phyloP scores from a whole-genome alignment of 1,140 invertebrate species.

The Dinothrombium tinctorium region DNA sequence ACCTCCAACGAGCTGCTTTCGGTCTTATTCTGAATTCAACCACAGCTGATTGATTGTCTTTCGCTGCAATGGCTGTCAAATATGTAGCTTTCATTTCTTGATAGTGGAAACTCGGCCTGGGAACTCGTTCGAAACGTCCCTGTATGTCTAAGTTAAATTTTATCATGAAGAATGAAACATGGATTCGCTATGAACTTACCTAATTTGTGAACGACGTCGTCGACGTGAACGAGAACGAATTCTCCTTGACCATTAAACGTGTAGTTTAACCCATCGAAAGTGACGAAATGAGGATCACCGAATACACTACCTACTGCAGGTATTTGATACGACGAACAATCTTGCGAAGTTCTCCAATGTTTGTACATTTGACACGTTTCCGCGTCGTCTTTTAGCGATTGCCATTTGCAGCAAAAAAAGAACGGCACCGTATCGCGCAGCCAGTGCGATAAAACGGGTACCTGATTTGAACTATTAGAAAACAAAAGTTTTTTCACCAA shows the following conservation, averaged over 20 bases:
- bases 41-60: conserved; percentile 44
- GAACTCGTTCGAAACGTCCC: conserved; percentile 61
- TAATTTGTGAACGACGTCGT: conserved; percentile 40
- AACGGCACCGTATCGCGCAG: conserved; percentile 77
- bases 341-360: conserved; percentile 69
- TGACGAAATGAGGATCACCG: conserved; percentile 81
- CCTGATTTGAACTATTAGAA: conserved; percentile 20
- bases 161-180: too few species aligned
- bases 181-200: not conserved
- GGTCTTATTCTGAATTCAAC: conserved; percentile 66
- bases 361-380: conserved; percentile 77
- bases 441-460: conserved; percentile 79
- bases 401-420: conserved; percentile 85
- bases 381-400: conserved; percentile 65
- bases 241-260: conserved; percentile 91
- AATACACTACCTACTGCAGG: conserved; percentile 61
- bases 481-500: not conserved
- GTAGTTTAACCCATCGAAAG: conserved; percentile 67
- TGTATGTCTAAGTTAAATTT: too few species aligned
- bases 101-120: too few species aligned
- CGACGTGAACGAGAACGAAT: conserved; percentile 55
- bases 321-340: conserved; percentile 80
- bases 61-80: conserved; percentile 49
- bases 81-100: conserved; percentile 41
- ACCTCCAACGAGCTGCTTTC: conserved; percentile 60